Evolutionary conservation across 1,140 invertebrate genomes (phyloP), one percentile per base, ranked within the genome.

Genomic region (Macrobrachium rosenbergii): DNA sequence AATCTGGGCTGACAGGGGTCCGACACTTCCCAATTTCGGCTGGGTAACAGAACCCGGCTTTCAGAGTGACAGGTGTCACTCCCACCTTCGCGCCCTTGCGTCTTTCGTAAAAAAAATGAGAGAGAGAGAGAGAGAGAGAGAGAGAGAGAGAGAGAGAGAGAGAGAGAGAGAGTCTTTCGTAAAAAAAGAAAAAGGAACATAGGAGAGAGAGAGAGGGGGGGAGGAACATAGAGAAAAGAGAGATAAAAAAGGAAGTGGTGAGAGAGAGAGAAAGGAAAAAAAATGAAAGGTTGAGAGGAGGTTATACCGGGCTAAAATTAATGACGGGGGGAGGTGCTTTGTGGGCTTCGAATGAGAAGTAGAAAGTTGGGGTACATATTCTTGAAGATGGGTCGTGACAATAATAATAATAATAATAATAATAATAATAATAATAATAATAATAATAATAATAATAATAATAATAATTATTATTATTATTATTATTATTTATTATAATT

Each of bases 381-480:
- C 45, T 52, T 52, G 45, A 52, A 5, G 45, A 52, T 52, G 45
- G 45, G 45, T 52, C 10, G 45, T 52, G 10, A 10, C 45, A 5
- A 5, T 52, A 10, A 52, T 52, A 52, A 52, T 52, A 52, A 52
- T 52, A 52, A 52, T 52, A 52, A 52, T 67, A 67, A 67, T 67
- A 67, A 67, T 67, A 67, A 67, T 11, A 67, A 67, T 67, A 67
- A 67, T 11, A 67, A 67, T 67, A 67, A 67, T 67, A 67, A 67
- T 67, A 67, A 67, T 67, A 67, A 23, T 64, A 64, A 64, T 64
- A 52, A 52, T 52, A 52, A 52, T 52, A 52, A 52, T 52, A 67
- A 67, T 67, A 23, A 19, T 69, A 23, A 72, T 28, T n/a, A 72
- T n/a, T n/a, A n/a, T n/a, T n/a, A n/a, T n/a, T n/a, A n/a, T n/a